Conservation (phyloP, 2,797 vertebrate genomes). For the Coccyzus lansbergi region DNA sequence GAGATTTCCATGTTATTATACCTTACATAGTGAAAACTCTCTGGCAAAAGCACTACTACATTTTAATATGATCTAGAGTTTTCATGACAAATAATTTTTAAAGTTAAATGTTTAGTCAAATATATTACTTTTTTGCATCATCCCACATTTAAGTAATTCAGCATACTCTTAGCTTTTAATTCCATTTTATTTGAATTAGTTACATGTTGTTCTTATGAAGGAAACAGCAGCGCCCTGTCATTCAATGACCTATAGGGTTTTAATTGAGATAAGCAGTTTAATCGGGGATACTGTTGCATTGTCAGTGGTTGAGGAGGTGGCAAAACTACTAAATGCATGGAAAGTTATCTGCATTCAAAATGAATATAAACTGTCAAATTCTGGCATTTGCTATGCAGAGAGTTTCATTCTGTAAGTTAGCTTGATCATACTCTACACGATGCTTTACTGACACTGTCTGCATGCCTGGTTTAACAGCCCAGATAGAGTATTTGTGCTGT, state of each 20-base stretch:
- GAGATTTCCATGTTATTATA: background rate
- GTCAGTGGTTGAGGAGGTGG: background rate
- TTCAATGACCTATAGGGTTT: background rate
- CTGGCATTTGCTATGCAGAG: background rate
- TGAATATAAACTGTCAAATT: background rate
- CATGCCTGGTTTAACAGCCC: background rate
- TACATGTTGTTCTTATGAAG: background rate
- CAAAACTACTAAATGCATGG: background rate
- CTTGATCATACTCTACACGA: background rate
- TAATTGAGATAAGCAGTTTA: background rate
- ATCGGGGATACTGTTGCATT: background rate
- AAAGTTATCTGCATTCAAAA: background rate
- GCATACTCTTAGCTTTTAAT: background rate
- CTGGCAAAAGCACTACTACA: background rate
- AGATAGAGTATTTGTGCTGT: background rate
- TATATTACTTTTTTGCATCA: background rate
- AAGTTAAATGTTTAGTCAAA: background rate
- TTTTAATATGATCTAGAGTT: background rate
- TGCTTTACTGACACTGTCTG: background rate
- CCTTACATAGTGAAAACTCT: background rate
- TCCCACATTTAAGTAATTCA: background rate
- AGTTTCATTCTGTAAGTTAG: background rate
- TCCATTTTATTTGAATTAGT: background rate
- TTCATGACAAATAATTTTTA: background rate
- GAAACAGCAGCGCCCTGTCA: background rate